Evolutionary conservation across 2,888 invertebrate genomes (phyloP).

Genomic region (Orthonychiurus folsomi): DNA sequence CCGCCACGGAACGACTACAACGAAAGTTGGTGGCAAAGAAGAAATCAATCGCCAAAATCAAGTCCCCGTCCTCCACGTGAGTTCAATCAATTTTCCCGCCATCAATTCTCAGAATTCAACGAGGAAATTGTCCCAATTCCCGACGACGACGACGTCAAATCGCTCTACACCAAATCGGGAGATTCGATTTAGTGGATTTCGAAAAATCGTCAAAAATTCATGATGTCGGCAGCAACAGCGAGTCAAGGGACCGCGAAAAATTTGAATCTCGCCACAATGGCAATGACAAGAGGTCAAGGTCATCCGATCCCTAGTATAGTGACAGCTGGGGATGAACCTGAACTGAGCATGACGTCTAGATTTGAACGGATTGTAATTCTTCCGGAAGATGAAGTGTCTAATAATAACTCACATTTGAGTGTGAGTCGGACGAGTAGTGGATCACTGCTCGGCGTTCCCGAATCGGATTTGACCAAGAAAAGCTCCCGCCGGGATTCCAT

Average conservation of each 20-base stretch:
- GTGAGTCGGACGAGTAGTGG: neutral
- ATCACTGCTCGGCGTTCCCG: neutral
- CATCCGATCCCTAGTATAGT: too few species aligned
- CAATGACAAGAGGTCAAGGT: neutral
- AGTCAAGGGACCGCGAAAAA: neutral
- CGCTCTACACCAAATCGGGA: too few species aligned
- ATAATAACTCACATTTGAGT: neutral
- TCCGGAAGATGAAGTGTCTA: neutral
- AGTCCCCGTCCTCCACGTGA: neutral
- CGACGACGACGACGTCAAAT: too few species aligned
- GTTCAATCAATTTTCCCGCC: neutral
- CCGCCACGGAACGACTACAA: too few species aligned
- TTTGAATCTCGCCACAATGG: too few species aligned
- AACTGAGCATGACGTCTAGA: neutral
- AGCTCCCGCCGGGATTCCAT: too few species aligned
- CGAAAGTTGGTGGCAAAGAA: constrained; percentile 5
- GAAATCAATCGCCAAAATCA: constrained; percentile 4
- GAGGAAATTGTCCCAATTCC: too few species aligned
- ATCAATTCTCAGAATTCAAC: neutral
- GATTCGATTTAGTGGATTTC: too few species aligned
- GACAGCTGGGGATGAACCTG: neutral
- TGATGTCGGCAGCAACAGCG: neutral
- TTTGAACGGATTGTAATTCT: neutral
- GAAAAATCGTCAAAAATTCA: too few species aligned
- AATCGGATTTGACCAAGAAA: neutral